Percentiles rank a stretch among this genome's conserved stretches.
phyloP scores from a whole-genome alignment of 2,113 vertebrate species.

The Cebus imitator region DNA sequence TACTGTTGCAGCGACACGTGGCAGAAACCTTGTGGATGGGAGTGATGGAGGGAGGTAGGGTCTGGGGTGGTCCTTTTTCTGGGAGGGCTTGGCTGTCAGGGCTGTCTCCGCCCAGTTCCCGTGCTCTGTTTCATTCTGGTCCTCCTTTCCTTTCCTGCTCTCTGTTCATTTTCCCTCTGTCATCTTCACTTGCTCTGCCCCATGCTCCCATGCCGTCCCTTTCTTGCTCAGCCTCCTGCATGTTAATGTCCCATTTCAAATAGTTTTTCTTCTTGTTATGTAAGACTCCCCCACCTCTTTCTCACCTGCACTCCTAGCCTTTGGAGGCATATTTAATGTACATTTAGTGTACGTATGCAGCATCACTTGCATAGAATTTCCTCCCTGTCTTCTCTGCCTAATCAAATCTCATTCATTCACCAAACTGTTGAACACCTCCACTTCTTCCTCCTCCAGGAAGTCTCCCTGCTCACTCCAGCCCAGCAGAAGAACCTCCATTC shows the following conservation, averaged over 20 bases:
- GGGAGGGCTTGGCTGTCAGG: neutral
- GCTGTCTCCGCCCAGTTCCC: neutral
- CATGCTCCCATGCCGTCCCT: too few relatives aligned
- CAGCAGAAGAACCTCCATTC: neutral
- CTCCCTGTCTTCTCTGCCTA: neutral
- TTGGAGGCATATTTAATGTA: neutral
- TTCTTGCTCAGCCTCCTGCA: neutral
- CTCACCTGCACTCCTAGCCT: neutral
- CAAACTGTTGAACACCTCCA: neutral
- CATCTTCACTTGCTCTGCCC: neutral
- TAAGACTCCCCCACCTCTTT: neutral
- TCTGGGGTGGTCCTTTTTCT: neutral
- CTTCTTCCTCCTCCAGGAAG: neutral
- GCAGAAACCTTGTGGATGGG: neutral
- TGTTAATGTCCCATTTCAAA: neutral
- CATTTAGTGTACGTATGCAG: neutral
- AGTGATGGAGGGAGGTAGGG: neutral
- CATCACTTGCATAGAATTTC: neutral
- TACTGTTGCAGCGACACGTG: neutral
- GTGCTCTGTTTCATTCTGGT: neutral
- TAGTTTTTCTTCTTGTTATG: neutral
- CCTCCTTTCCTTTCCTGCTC: too few relatives aligned
- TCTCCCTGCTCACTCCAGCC: neutral
- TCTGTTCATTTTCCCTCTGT: neutral
- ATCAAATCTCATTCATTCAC: neutral